Conservation (phyloP, 2,888 invertebrate genomes). For the Caenorhabditis sinica region DNA sequence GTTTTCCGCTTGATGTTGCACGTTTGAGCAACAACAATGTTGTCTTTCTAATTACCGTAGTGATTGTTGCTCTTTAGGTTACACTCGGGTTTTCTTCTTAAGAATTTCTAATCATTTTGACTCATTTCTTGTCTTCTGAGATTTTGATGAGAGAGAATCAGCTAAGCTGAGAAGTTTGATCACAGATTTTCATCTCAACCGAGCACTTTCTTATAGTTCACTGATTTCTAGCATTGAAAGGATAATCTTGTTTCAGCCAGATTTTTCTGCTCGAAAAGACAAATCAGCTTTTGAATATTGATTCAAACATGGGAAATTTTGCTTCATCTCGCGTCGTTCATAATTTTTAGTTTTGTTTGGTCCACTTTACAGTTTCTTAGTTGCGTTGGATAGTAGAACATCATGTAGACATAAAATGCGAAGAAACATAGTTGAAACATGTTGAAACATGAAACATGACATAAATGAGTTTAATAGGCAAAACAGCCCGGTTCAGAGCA, state of each 20-base stretch:
- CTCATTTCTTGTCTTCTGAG: constrained; percentile 1
- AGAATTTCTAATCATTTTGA: constrained; percentile 2
- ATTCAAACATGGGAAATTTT: background rate
- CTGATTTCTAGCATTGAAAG: constrained; percentile 7
- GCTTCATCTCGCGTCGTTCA: no score
- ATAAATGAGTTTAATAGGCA: no score
- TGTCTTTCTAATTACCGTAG: constrained; percentile 45
- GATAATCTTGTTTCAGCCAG: background rate
- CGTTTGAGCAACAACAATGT: constrained; percentile 43
- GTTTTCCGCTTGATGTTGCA: constrained; percentile 36
- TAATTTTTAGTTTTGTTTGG: no score
- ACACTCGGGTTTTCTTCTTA: background rate
- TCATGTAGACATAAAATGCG: no score
- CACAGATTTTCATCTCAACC: background rate
- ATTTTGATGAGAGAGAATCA: background rate
- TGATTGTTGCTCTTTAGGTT: constrained; percentile 33
- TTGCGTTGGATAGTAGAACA: no score
- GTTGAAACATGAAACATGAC: no score
- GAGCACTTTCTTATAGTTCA: constrained; percentile 36
- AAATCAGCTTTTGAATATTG: background rate
- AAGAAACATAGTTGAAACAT: no score
- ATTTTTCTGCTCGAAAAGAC: background rate
- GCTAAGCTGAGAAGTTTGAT: constrained; percentile 20
- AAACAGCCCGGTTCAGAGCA: no score
- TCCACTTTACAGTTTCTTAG: no score